Percentiles rank a stretch among this genome's conserved stretches.
These are phyloP conservation scores for Peromyscus eremicus DNA, from an alignment of 2,797 vertebrate genomes.

Conservation along the genomic window DNA sequence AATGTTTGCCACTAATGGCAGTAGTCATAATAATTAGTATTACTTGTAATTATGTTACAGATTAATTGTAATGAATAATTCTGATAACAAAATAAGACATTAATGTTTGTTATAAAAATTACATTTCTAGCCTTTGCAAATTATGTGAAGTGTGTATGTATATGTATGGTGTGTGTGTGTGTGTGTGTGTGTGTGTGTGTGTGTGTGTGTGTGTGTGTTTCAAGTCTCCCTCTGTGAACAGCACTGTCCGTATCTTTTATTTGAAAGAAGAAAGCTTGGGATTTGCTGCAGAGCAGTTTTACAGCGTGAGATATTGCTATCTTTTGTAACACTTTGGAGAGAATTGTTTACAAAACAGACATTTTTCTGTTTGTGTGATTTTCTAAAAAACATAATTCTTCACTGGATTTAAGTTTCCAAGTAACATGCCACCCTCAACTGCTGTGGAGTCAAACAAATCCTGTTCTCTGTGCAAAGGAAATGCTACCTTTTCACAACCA, in stretches of 20 bases:
- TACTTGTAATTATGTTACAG: background rate
- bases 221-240: background rate
- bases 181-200: too few relatives aligned
- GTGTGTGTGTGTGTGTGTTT: background rate
- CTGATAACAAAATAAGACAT: background rate
- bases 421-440: background rate
- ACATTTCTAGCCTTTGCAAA: background rate
- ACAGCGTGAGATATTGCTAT: background rate
- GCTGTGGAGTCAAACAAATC: background rate
- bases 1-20: background rate
- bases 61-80: background rate
- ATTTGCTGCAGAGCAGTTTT: background rate
- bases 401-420: background rate
- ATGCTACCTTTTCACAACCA: background rate
- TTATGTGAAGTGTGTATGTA: background rate
- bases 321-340: background rate
- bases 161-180: background rate
- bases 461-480: background rate
- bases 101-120: background rate
- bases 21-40: background rate
- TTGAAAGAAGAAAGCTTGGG: background rate
- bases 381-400: background rate
- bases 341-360: background rate
- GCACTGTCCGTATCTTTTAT: background rate
- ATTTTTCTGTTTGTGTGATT: background rate